Conservation (phyloP, 2,888 invertebrate species). For the Calliopum simillimum region DNA sequence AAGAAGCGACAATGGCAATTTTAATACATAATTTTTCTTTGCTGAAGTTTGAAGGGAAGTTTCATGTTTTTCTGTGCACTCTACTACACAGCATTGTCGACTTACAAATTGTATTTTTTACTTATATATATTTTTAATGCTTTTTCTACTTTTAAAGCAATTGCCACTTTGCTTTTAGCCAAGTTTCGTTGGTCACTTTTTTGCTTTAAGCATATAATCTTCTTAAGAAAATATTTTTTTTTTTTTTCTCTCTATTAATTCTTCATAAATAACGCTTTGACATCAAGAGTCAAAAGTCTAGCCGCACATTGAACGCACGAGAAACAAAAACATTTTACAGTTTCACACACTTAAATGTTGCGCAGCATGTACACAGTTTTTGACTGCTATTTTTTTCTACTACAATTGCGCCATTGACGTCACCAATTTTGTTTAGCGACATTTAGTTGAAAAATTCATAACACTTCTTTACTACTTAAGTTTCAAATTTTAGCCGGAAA, state of each 20-base stretch:
- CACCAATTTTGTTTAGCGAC: constrained; percentile 17
- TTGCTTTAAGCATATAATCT: neutral
- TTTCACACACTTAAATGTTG: constrained; percentile 12
- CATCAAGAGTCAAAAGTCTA: constrained; percentile 41
- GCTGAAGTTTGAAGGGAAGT: neutral
- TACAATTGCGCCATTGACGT: constrained; percentile 21
- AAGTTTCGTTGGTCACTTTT: neutral
- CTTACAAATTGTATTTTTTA: neutral
- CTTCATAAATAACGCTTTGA: constrained; percentile 26
- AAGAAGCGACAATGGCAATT: too few species aligned
- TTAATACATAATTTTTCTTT: too few species aligned
- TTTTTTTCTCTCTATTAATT: constrained; percentile 10
- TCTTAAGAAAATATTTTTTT: neutral
- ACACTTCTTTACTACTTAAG: too few species aligned
- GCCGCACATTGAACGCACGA: constrained; percentile 15
- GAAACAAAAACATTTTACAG: constrained; percentile 5
- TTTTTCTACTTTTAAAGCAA: neutral
- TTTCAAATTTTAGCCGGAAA: too few species aligned
- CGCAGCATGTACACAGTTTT: neutral
- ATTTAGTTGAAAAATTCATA: too few species aligned
- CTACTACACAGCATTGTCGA: neutral
- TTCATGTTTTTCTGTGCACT: neutral
- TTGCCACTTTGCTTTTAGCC: constrained; percentile 3
- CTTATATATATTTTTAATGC: too few species aligned
- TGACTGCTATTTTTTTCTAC: too few species aligned